phyloP scores from a whole-genome alignment of 1,140 invertebrate species.

The Oreohelix idahoensis region DNA sequence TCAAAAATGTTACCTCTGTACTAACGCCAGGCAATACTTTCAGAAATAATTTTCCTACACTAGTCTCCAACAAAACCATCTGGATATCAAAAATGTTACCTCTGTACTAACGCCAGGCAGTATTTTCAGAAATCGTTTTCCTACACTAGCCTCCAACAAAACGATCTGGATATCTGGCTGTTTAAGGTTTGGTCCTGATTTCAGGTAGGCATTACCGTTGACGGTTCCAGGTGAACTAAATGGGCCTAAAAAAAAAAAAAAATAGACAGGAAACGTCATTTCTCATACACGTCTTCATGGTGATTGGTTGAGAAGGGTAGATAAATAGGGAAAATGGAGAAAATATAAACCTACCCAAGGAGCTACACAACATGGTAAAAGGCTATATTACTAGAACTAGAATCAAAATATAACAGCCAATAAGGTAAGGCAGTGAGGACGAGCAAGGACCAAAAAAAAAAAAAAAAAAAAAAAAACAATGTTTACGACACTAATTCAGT shows the following conservation, averaged over 20 bases:
- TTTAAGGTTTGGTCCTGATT: neutral
- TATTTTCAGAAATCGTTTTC: constrained; percentile 24
- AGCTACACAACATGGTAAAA: too few relatives aligned
- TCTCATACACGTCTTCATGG: too few relatives aligned
- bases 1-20: constrained; percentile 23
- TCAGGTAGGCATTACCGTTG: constrained; percentile 2
- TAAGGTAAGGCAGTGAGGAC: too few relatives aligned
- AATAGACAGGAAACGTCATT: too few relatives aligned
- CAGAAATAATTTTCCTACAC: neutral
- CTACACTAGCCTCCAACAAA: neutral
- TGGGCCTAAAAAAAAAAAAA: neutral
- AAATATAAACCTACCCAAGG: too few relatives aligned
- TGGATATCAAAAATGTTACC: constrained; percentile 29
- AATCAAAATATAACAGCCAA: too few relatives aligned
- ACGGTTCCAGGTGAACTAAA: neutral
- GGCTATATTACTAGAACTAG: too few relatives aligned
- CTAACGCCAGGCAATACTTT: constrained; percentile 31
- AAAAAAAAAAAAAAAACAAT: too few relatives aligned
- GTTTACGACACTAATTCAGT: too few relatives aligned
- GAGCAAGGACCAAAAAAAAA: too few relatives aligned
- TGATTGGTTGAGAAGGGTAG: too few relatives aligned
- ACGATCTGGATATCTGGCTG: constrained; percentile 20
- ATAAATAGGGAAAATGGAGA: too few relatives aligned
- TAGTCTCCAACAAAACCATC: neutral
- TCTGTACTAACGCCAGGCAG: constrained; percentile 21